Evolutionary conservation across 2,888 invertebrate species (phyloP).

Genomic region (Lithophane ornitopus): DNA sequence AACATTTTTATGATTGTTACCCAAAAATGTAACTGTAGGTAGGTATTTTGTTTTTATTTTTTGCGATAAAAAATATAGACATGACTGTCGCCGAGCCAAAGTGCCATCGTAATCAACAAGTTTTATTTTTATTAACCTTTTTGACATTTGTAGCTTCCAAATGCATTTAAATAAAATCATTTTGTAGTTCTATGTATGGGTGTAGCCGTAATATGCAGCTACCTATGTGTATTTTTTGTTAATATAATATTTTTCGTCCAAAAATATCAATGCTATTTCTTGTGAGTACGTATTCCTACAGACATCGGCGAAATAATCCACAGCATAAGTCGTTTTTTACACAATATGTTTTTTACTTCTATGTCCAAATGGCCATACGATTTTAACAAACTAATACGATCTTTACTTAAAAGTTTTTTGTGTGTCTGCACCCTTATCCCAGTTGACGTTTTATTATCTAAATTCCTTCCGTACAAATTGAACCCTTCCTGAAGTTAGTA

Average conservation of each 20-base stretch:
- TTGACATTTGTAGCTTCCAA: constrained; percentile 69
- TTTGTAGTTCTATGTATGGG: constrained; percentile 47
- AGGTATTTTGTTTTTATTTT: constrained; percentile 70
- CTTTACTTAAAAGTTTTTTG: constrained; percentile 26
- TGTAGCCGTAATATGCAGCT: constrained; percentile 17
- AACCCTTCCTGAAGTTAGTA: constrained; percentile 73
- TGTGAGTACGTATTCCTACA: neutral
- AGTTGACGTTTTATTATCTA: constrained; percentile 45
- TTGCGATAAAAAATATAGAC: constrained; percentile 78
- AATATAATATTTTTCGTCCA: neutral
- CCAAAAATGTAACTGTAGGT: constrained; percentile 69
- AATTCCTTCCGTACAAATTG: constrained; percentile 71
- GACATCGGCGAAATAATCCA: neutral
- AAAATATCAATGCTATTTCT: constrained; percentile 6
- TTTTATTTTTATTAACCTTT: constrained; percentile 70
- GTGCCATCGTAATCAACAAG: constrained; percentile 69
- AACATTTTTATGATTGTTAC: constrained; percentile 76
- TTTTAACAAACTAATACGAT: constrained; percentile 3
- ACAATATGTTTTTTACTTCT: neutral
- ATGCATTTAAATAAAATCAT: constrained; percentile 51
- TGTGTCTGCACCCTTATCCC: constrained; percentile 39
- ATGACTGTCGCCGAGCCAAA: constrained; percentile 70
- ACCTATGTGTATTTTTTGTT: constrained; percentile 3
- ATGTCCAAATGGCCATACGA: neutral
- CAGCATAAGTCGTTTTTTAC: neutral